phyloP scores from a whole-genome alignment of 2,888 invertebrate genomes.

The Amorpha juglandis region DNA sequence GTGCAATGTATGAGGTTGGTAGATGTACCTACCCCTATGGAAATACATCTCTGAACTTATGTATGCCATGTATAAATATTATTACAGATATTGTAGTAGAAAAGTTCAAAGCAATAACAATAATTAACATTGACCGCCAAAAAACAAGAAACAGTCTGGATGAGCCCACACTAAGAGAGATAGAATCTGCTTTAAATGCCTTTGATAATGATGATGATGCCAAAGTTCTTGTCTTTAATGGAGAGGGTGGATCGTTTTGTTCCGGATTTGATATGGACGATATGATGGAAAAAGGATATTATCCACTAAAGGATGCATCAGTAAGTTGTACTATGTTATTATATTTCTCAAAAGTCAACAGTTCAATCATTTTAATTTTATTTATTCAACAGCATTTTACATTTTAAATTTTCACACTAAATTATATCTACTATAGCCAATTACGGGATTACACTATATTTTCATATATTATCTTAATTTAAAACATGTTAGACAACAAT shows the following conservation, averaged over 20 bases:
- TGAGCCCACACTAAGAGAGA: constrained; percentile 86
- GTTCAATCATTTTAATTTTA: too few species aligned
- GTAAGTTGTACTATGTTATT: constrained; percentile 59
- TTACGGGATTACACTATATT: too few species aligned
- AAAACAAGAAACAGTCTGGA: constrained; percentile 93
- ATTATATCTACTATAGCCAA: too few species aligned
- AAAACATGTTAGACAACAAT: too few species aligned
- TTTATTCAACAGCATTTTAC: too few species aligned
- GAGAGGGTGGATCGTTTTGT: constrained; percentile 97
- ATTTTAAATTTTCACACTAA: too few species aligned
- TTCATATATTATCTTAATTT: too few species aligned
- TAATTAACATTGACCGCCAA: constrained; percentile 95
- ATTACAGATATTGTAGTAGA: constrained; percentile 80
- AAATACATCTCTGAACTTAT: too few species aligned
- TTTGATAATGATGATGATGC: constrained; percentile 91
- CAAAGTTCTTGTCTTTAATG: constrained; percentile 91
- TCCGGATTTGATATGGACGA: constrained; percentile 95
- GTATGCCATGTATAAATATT: too few species aligned
- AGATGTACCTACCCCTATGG: too few species aligned
- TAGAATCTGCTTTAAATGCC: constrained; percentile 88
- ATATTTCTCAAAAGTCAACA: too few species aligned
- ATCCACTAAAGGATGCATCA: constrained; percentile 67
- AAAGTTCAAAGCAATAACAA: constrained; percentile 86
- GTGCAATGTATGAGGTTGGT: too few species aligned
- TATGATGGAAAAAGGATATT: constrained; percentile 80